Evolutionary conservation across 2,888 invertebrate species (phyloP).

Genomic region (Ennomos fuscantarius): DNA sequence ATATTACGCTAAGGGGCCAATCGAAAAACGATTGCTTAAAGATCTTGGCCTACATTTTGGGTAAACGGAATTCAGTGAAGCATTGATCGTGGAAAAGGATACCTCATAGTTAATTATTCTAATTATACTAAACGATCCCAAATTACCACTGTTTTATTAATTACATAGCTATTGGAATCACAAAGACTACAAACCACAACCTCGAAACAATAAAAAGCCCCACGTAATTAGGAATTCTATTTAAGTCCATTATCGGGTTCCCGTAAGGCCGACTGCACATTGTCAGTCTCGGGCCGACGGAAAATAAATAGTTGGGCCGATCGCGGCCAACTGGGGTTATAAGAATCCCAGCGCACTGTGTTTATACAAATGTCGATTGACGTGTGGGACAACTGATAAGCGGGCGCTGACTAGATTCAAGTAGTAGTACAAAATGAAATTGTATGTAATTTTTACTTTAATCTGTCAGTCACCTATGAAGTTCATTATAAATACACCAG

Average conservation of each 20-base stretch:
- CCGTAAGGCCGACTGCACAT: conserved; percentile 51
- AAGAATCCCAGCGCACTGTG: conserved; percentile 55
- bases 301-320: conserved; percentile 55
- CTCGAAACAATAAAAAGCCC: conserved; percentile 12
- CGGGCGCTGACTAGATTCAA: not conserved
- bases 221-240: conserved; percentile 25
- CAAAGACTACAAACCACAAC: conserved; percentile 5
- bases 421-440: not conserved
- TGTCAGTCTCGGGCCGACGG: conserved; percentile 47
- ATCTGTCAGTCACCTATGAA: no score
- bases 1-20: no score
- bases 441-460: not conserved
- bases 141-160: no score
- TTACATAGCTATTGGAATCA: not conserved
- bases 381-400: conserved; percentile 39
- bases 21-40: no score
- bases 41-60: no score
- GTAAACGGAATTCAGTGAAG: no score
- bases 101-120: no score
- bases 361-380: conserved; percentile 55
- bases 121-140: no score
- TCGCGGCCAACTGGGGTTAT: conserved; percentile 62
- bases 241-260: conserved; percentile 32
- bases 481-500: no score
- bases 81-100: no score